Conservation (phyloP, 1,140 invertebrate species). For the Ganaspis sp. region DNA sequence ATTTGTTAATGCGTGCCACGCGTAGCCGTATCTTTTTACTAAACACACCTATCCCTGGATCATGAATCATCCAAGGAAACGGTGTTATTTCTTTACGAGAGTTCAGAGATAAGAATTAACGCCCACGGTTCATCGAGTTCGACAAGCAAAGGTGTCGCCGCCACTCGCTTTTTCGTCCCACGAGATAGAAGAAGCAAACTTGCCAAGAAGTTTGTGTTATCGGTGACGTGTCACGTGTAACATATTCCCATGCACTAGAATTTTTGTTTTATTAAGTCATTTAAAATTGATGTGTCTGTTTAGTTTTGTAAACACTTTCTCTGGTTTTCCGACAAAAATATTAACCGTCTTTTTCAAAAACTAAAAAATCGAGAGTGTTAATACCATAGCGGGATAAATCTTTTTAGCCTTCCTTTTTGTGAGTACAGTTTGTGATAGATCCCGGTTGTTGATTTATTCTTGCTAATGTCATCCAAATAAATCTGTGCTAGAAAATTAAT, state of each 20-base stretch:
- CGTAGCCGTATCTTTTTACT: constrained; percentile 40
- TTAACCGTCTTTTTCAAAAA: too few species aligned
- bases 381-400: too few species aligned
- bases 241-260: background rate
- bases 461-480: too few species aligned
- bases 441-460: too few species aligned
- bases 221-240: constrained; percentile 2
- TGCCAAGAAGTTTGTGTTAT: constrained; percentile 1
- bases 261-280: background rate
- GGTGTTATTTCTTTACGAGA: constrained; percentile 40
- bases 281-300: background rate
- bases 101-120: constrained; percentile 46
- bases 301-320: background rate
- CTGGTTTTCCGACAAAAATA: background rate
- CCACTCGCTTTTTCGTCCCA: constrained; percentile 30
- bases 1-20: constrained; percentile 43
- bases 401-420: too few species aligned
- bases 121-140: constrained; percentile 35
- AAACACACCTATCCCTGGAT: constrained; percentile 40
- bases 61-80: constrained; percentile 38
- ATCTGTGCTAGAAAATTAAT: too few species aligned
- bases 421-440: too few species aligned
- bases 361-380: too few species aligned
- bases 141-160: constrained; percentile 52
- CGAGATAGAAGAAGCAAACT: constrained; percentile 44